Percentiles rank a stretch among this genome's conserved stretches.
Conservation (phyloP, 2,797 vertebrate species). For the Sebastes alutus region DNA sequence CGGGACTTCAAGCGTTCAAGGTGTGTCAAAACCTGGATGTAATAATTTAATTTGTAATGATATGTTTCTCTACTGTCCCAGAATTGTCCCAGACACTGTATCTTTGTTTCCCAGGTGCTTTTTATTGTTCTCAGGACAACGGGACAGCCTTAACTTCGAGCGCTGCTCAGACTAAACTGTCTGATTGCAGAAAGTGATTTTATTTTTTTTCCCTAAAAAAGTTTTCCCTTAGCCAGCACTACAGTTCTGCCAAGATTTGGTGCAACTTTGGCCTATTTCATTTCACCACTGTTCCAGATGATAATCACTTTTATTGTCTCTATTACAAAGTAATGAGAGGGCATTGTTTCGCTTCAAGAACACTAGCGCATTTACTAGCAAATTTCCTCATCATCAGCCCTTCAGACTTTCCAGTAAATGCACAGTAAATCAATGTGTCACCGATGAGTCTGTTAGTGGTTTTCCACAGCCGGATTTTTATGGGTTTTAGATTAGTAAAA, state of each 20-base stretch:
- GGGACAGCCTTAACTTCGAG: no score
- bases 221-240: background rate
- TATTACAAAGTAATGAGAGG: background rate
- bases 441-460: background rate
- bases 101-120: no score
- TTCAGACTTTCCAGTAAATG: constrained; percentile 1
- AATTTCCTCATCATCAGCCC: background rate
- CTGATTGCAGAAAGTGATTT: background rate
- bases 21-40: no score
- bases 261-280: background rate
- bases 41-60: no score
- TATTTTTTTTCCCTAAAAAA: background rate
- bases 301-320: background rate
- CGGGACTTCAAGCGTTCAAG: no score
- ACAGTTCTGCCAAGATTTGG: background rate
- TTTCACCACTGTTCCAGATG: background rate
- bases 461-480: background rate
- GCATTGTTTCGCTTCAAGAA: constrained; percentile 22
- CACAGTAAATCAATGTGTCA: background rate
- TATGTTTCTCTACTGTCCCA: no score
- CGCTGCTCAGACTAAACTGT: background rate
- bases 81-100: no score
- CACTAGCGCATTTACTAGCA: background rate
- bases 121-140: no score
- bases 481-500: background rate